Evolutionary conservation across 2,888 invertebrate species (phyloP).

Genomic region (Deilephila porcellus): DNA sequence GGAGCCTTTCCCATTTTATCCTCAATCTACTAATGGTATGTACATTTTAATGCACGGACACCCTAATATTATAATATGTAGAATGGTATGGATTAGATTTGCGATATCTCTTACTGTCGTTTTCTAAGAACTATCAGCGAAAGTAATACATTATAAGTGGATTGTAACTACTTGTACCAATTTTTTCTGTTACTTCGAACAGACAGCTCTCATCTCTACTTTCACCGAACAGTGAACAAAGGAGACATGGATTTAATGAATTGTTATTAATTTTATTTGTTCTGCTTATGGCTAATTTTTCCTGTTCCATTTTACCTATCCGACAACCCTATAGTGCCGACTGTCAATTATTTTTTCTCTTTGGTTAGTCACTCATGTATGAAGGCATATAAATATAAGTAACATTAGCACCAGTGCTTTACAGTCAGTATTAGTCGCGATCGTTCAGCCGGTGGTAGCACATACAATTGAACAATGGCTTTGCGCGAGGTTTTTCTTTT

Average conservation of each 20-base stretch:
- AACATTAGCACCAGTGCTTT: constrained; percentile 37
- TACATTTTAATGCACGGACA: background rate
- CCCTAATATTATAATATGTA: background rate
- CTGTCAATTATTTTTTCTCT: constrained; percentile 20
- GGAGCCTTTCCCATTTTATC: background rate
- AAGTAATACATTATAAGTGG: constrained; percentile 26
- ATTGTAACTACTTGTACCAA: constrained; percentile 26
- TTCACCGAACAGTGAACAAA: constrained; percentile 15
- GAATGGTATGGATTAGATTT: background rate
- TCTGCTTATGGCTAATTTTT: constrained; percentile 1
- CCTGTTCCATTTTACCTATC: constrained; percentile 16
- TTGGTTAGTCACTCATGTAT: constrained; percentile 30
- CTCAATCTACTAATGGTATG: background rate
- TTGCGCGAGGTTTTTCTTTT: constrained; percentile 55
- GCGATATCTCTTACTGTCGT: constrained; percentile 3
- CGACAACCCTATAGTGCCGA: constrained; percentile 19
- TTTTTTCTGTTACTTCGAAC: constrained; percentile 16
- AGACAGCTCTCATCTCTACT: constrained; percentile 5
- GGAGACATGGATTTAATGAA: background rate
- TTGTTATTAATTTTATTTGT: background rate
- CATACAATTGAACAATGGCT: constrained; percentile 55
- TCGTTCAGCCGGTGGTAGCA: constrained; percentile 33
- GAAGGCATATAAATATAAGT: constrained; percentile 28
- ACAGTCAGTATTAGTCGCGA: constrained; percentile 42
- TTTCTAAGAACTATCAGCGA: constrained; percentile 29